phyloP scores from a whole-genome alignment of 2,113 vertebrate species.

The Neolamprologus cancellatus region DNA sequence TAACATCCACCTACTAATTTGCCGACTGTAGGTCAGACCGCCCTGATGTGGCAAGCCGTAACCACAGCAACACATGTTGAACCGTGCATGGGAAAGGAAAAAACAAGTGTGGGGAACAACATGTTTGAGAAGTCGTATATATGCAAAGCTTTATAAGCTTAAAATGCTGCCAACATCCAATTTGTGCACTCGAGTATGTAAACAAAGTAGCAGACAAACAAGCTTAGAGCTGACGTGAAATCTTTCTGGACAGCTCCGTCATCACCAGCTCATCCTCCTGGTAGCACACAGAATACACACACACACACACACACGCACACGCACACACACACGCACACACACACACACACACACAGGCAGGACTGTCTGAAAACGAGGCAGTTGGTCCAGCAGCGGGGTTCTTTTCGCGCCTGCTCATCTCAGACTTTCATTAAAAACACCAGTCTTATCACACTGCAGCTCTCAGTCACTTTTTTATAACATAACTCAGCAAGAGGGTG shows the following conservation, averaged over 20 bases:
- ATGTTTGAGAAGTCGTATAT: background rate
- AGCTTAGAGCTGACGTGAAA: background rate
- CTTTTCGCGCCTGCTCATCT: conserved; percentile 61
- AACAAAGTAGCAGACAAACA: conserved; percentile 19
- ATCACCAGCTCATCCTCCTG: conserved; percentile 41
- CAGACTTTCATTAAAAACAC: conserved; percentile 54
- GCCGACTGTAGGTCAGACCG: conserved; percentile 19
- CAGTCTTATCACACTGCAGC: conserved; percentile 37
- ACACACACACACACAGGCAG: background rate
- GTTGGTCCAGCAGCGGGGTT: conserved; percentile 34
- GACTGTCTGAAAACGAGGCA: conserved; percentile 6
- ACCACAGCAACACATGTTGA: conserved; percentile 47
- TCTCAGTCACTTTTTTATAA: conserved; percentile 51
- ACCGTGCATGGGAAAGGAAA: background rate
- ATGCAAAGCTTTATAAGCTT: background rate
- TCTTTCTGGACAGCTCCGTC: conserved; percentile 18
- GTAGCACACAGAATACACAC: background rate
- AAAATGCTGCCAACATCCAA: background rate
- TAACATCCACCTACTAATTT: conserved; percentile 59
- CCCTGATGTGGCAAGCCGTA: conserved; percentile 13
- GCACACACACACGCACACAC: fast-evolving
- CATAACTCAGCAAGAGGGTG: background rate
- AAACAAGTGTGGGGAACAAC: background rate
- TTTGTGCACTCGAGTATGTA: background rate
- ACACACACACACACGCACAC: background rate